Base-by-base conservation (phyloP, 2,113 vertebrate genomes). In the Talpa occidentalis region DNA sequence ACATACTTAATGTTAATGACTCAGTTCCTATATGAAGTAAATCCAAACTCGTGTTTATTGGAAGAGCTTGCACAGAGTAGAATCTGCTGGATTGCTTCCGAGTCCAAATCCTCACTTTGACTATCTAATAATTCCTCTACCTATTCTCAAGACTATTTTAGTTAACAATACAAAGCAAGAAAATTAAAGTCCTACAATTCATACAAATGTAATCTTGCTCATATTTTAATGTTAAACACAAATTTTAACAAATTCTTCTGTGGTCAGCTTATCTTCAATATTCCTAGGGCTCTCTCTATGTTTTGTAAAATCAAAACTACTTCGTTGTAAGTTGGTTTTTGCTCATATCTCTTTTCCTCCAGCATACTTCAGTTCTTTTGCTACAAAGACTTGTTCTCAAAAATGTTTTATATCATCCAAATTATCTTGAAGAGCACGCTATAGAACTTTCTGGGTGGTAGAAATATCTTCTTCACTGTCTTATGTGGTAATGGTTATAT, bases 221-320 rank as follows among this genome's bases (percentile, higher is more conserved):
- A 47, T 64, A 47, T 32, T 81, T 81, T 47, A 54, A 91, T 66
- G 87, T 89, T 73, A n/a, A 78, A 59, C 22, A 67, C 54, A 93
- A 72, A 78, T 26, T 7, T 37, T 37, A 80, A 42, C 1, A 32
- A 26, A 37, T 42, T 47, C 32, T 81, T 88, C 3, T 40, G 30
- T 72, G 37, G 2, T 21, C 22, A 1, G 24, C 15, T 30, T 16
- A 49, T 70, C 37, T 47, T 64, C 14, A 15, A 1, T 62, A 21
- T 70, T 74, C 59, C 32, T 62, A 44, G 15, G 47, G 5, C 14
- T 32, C 15, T 70, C 14, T 21, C 14, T 73, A 52, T 37, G 16
- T 66, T 84, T 76, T 77, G 3, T 59, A 59, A 90, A 77, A 66
- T 66, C 59, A 87, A 81, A 90, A n/a, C 37, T 59, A 3, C 60